These are phyloP conservation scores for Mercenaria mercenaria DNA, from an alignment of 1,140 invertebrate species.

Conservation along the genomic window DNA sequence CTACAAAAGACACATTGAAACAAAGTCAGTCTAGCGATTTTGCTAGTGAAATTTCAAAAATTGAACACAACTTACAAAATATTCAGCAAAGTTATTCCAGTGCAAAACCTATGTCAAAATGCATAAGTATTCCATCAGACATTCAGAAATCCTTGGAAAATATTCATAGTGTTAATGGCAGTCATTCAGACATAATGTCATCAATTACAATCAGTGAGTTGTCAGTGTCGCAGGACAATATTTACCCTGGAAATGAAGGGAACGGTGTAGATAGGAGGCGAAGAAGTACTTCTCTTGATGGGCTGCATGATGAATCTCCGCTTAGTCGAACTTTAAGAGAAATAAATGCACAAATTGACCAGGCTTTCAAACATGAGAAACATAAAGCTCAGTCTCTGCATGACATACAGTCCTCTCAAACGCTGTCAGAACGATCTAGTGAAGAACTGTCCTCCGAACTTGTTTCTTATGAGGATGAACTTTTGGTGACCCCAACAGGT, in stretches of 20 bases:
- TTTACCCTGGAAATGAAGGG: conserved; percentile 60
- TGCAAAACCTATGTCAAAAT: conserved; percentile 79
- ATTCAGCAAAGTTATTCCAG: conserved; percentile 36
- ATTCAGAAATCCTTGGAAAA: conserved; percentile 83
- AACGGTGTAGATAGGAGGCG: conserved; percentile 61
- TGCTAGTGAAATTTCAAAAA: conserved; percentile 57
- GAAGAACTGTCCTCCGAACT: conserved; percentile 23
- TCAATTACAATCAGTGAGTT: conserved; percentile 83
- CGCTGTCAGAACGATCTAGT: conserved; percentile 38
- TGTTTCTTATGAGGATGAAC: conserved; percentile 59
- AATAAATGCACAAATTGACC: conserved; percentile 82
- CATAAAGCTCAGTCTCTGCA: conserved; percentile 59
- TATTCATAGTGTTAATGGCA: conserved; percentile 76
- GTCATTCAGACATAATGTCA: conserved; percentile 78
- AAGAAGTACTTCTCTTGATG: conserved; percentile 80
- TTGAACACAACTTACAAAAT: conserved; percentile 58
- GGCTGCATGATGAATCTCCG: conserved; percentile 77
- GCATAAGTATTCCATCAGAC: conserved; percentile 83
- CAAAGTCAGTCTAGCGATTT: conserved; percentile 53
- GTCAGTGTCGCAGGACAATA: conserved; percentile 80
- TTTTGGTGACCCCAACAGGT: conserved; percentile 60
- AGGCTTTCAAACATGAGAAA: conserved; percentile 77
- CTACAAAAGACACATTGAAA: neutral
- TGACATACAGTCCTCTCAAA: conserved; percentile 63
- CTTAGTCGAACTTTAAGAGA: conserved; percentile 78